These are phyloP conservation scores for Pyralis farinalis DNA, from an alignment of 2,888 invertebrate genomes.

Conservation along the genomic window DNA sequence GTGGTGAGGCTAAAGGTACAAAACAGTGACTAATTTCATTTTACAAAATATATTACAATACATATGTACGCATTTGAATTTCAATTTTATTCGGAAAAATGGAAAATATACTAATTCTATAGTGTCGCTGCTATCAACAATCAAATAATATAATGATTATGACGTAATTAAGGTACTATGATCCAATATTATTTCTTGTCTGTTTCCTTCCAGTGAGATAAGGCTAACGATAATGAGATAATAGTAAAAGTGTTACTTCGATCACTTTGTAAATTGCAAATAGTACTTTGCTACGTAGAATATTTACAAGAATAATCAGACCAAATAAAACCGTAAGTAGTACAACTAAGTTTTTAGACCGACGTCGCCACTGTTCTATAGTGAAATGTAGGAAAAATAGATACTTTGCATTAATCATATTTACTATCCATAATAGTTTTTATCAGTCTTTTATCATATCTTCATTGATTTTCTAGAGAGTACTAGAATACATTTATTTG, in stretches of 20 bases:
- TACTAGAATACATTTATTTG: too few relatives aligned
- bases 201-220: constrained; percentile 68
- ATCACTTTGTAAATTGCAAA: constrained; percentile 1
- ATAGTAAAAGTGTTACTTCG: constrained; percentile 32
- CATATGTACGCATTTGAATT: neutral
- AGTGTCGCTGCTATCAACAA: neutral
- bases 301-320: neutral
- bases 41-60: neutral
- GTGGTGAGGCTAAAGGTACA: constrained; percentile 2
- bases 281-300: neutral
- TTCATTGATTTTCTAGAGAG: too few relatives aligned
- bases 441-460: too few relatives aligned
- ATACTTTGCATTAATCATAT: too few relatives aligned
- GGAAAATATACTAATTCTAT: too few relatives aligned
- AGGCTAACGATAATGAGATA: constrained; percentile 66
- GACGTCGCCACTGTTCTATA: too few relatives aligned
- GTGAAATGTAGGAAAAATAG: too few relatives aligned
- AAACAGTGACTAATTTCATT: constrained; percentile 13
- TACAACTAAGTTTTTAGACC: too few relatives aligned
- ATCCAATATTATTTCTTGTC: constrained; percentile 50
- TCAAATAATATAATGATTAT: neutral
- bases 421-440: too few relatives aligned
- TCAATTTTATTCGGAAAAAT: neutral
- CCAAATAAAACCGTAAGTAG: neutral
- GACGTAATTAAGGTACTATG: constrained; percentile 26